Percentiles rank a stretch among this genome's conserved stretches.
phyloP scores from a whole-genome alignment of 1,140 invertebrate species.

The Drosophila aff. region DNA sequence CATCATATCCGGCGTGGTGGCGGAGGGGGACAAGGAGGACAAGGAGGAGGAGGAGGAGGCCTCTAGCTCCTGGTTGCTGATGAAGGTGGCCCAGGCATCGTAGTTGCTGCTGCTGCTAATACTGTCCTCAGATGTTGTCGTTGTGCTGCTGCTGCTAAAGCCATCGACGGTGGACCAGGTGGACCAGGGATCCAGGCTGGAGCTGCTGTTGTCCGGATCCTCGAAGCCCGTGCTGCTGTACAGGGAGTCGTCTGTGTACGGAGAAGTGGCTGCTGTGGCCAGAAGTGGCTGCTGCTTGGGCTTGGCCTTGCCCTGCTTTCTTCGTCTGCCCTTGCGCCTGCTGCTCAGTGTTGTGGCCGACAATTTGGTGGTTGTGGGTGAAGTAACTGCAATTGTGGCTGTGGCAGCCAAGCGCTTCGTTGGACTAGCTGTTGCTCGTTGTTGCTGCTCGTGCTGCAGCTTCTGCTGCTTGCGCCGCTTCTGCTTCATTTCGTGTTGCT shows the following conservation, averaged over 20 bases:
- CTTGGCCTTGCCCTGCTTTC: constrained; percentile 58
- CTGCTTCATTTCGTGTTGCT: constrained; percentile 74
- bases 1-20: constrained; percentile 30
- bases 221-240: constrained; percentile 42
- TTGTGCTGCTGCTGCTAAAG: constrained; percentile 63
- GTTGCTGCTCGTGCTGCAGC: constrained; percentile 54
- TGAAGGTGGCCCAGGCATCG: constrained; percentile 65
- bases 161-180: constrained; percentile 68
- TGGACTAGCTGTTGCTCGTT: constrained; percentile 79
- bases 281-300: constrained; percentile 29
- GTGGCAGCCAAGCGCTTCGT: constrained; percentile 67
- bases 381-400: constrained; percentile 39
- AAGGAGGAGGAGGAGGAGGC: constrained; percentile 18
- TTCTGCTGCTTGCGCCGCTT: constrained; percentile 68
- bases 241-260: constrained; percentile 49
- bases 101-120: constrained; percentile 73
- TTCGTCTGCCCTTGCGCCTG: constrained; percentile 75
- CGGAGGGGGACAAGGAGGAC: constrained; percentile 23
- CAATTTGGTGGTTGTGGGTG: constrained; percentile 21
- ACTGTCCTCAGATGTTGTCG: constrained; percentile 67
- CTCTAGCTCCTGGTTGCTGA: constrained; percentile 64
- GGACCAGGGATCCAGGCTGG: constrained; percentile 60
- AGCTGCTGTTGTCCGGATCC: constrained; percentile 49
- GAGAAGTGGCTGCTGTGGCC: constrained; percentile 36
- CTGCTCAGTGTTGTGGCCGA: constrained; percentile 50